Percentiles rank a stretch among this genome's conserved stretches.
phyloP scores from a whole-genome alignment of 2,888 invertebrate genomes.

The Chrysolina americana region DNA sequence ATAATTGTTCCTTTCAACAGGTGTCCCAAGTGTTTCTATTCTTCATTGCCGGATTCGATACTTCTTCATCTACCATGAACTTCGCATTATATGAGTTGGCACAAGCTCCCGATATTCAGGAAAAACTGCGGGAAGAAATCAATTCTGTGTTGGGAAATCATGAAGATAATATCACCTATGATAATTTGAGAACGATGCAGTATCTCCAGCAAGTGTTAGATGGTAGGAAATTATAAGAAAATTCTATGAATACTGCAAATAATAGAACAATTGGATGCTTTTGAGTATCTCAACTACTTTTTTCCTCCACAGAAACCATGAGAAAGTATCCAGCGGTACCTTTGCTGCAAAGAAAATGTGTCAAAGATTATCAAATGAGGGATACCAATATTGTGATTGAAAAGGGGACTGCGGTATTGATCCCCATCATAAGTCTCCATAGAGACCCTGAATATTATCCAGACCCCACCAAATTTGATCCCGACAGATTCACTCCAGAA shows the following conservation, averaged over 20 bases:
- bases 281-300: too few relatives aligned
- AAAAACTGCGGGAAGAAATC: slow-evolving; percentile 24
- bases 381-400: slow-evolving; percentile 53
- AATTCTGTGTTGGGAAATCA: not conserved
- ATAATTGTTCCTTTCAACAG: not conserved
- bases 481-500: slow-evolving; percentile 54
- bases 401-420: slow-evolving; percentile 52
- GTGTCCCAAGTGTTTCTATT: slow-evolving; percentile 41
- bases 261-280: too few relatives aligned
- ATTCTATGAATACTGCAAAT: too few relatives aligned
- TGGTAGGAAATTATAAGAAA: slow-evolving; percentile 10
- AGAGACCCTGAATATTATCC: slow-evolving; percentile 55
- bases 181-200: slow-evolving; percentile 28
- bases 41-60: slow-evolving; percentile 49
- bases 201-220: slow-evolving; percentile 33
- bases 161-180: slow-evolving; percentile 27
- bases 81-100: slow-evolving; percentile 45
- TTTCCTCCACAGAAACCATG: slow-evolving; percentile 47
- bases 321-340: slow-evolving; percentile 54
- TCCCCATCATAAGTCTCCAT: slow-evolving; percentile 51
- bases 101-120: slow-evolving; percentile 30
- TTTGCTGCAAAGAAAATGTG: slow-evolving; percentile 49
- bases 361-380: slow-evolving; percentile 54
- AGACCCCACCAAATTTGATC: slow-evolving; percentile 56
- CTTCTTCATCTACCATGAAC: slow-evolving; percentile 44